A percentile compares a stretch with the other conserved stretches of the same genome.
phyloP scores from a whole-genome alignment of 2,113 vertebrate genomes.

The Pseudopodoces humilis region DNA sequence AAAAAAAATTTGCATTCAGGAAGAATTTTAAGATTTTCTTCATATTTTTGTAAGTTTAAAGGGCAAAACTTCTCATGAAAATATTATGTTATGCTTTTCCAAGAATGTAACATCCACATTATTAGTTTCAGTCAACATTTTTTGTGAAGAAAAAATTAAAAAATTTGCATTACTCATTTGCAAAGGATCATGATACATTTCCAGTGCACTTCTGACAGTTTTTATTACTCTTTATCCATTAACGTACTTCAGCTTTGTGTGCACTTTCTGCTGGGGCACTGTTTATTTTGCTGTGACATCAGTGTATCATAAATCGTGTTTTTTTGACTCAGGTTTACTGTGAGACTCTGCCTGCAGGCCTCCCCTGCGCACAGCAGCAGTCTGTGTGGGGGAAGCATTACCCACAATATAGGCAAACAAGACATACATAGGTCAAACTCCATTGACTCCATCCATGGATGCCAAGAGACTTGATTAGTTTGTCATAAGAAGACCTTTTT shows the following conservation, averaged over 20 bases:
- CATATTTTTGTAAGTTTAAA: background rate
- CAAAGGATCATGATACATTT: background rate
- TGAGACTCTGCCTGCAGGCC: background rate
- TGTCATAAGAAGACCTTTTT: background rate
- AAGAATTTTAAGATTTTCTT: background rate
- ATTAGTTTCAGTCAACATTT: background rate
- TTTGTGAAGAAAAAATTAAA: background rate
- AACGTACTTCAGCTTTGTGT: background rate
- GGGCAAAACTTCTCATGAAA: background rate
- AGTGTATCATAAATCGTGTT: fast-evolving
- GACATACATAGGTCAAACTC: background rate
- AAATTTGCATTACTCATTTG: background rate
- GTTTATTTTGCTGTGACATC: background rate
- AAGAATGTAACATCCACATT: background rate
- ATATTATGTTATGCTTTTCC: background rate
- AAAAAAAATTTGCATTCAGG: background rate
- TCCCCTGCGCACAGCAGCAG: background rate
- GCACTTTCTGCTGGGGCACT: background rate
- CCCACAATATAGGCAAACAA: background rate
- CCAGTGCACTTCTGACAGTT: background rate
- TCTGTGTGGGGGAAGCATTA: background rate
- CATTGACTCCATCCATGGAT: background rate
- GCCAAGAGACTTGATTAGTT: background rate
- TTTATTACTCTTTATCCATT: background rate
- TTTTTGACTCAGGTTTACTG: background rate